Evolutionary conservation across 2,797 vertebrate species (phyloP), one percentile per base, ranked within the genome.

Genomic region (Bovichtus diacanthus): DNA sequence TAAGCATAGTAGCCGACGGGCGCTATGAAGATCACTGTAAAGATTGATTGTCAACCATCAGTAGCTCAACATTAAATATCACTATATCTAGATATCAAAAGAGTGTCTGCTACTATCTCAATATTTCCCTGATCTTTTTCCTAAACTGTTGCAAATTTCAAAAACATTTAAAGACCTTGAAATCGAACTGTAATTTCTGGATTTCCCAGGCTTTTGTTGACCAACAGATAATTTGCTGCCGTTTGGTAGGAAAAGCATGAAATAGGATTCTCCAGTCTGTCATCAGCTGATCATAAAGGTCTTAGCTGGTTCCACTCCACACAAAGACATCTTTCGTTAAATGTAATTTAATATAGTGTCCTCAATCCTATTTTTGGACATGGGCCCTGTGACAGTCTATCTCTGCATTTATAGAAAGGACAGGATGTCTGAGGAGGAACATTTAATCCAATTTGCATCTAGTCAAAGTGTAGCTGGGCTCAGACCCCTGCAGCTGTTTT

Each of bases 291-390:
- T 61, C 63, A 59, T 23, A 34, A 71, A 56, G 34, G 54, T 68
- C 55, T 65, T 7, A 3, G 16, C 74, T 27, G 12, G 15, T 51
- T 76, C 50, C 34, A 23, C 66, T 58, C 23, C 39, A 59, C 61
- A 84, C 70, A 90, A 85, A 86, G 58, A 68, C 53, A 64, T 76
- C 51, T 76, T 84, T 85, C 18, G 8, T n/a, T n/a, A n/a, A n/a
- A 11, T 78, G 87, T 87, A 73, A 88, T 81, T 78, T 39, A 80
- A 90, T 84, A 80, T 4, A n/a, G 46, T 25, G 55, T 68, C 56
- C 43, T 76, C 25, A 9, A 2, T 41, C 46, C 68, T 88, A 87
- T 90, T 82, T 74, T 78, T 70, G 81, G 75, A 71, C 44, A 44
- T 31, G 18, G n/a, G 25, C 36, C 27, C 38, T 19, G 23, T 55